Conservation (phyloP, 2,888 invertebrate genomes). For the Melieria omissa region DNA sequence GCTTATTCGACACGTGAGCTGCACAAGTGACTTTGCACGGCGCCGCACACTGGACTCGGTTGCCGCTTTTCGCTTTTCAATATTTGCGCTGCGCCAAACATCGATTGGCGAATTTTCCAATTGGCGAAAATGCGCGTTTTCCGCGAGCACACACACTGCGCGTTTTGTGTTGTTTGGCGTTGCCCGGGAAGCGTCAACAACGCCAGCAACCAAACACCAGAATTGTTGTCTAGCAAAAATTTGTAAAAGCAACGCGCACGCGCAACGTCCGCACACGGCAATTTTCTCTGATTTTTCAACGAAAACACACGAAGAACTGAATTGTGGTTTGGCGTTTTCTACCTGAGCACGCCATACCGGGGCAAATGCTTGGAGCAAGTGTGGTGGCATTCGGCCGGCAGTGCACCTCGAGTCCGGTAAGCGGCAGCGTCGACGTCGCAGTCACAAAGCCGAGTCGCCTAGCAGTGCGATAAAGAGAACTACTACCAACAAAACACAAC, state of each 20-base stretch:
- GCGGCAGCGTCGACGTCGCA: not conserved
- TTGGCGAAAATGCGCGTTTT: slow-evolving; percentile 26
- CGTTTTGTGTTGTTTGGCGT: no score
- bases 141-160: not conserved
- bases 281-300: slow-evolving; percentile 60
- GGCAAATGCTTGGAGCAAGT: slow-evolving; percentile 49
- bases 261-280: slow-evolving; percentile 50
- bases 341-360: slow-evolving; percentile 55
- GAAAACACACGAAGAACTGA: slow-evolving; percentile 65
- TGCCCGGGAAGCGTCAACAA: no score
- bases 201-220: no score
- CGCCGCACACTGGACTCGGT: no score
- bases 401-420: slow-evolving; percentile 18
- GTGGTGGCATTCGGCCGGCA: slow-evolving; percentile 51
- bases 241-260: slow-evolving; percentile 37
- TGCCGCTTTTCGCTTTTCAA: no score
- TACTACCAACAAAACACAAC: slow-evolving; percentile 9
- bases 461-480: slow-evolving; percentile 2
- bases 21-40: no score
- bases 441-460: not conserved
- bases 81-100: no score
- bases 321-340: slow-evolving; percentile 46
- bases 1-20: no score
- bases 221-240: no score
- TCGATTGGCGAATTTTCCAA: no score